Percentiles rank a stretch among this genome's conserved stretches.
Conservation (phyloP, 2,113 vertebrate genomes). For the Caranx ignobilis region DNA sequence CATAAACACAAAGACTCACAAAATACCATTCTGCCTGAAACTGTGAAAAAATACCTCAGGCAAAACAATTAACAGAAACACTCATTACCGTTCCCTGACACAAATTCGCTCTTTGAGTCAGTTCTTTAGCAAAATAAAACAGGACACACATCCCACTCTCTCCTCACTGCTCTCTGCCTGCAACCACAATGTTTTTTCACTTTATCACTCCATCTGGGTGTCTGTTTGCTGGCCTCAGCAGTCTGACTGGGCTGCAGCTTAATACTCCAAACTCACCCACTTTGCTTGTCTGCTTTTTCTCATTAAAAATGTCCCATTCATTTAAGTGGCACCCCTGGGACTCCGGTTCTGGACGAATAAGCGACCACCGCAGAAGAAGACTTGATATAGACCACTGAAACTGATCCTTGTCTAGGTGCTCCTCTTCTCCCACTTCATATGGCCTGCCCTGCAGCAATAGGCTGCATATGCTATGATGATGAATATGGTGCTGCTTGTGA, state of each 20-base stretch:
- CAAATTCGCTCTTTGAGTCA: slow-evolving; percentile 43
- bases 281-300: slow-evolving; percentile 23
- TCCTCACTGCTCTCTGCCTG: slow-evolving; percentile 8
- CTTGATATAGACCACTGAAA: slow-evolving; percentile 22
- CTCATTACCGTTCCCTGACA: slow-evolving; percentile 38
- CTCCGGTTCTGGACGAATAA: slow-evolving; percentile 1
- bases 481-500: slow-evolving; percentile 42
- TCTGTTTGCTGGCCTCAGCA: slow-evolving; percentile 53
- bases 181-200: slow-evolving; percentile 27
- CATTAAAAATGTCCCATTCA: neutral
- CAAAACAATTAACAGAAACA: slow-evolving; percentile 47
- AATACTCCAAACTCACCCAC: slow-evolving; percentile 1
- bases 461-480: slow-evolving; percentile 58
- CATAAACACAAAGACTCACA: slow-evolving; percentile 18
- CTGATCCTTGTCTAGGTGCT: slow-evolving; percentile 12
- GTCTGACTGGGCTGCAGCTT: slow-evolving; percentile 17
- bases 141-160: neutral
- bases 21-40: slow-evolving; percentile 25
- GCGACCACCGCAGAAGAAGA: neutral
- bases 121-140: slow-evolving; percentile 44
- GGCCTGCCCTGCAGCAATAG: slow-evolving; percentile 60
- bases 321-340: slow-evolving; percentile 13
- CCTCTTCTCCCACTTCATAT: slow-evolving; percentile 31
- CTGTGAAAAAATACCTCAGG: slow-evolving; percentile 43
- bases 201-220: slow-evolving; percentile 45